Base-by-base conservation (phyloP, 1,140 invertebrate species). In the Mactra quadrangularis region DNA sequence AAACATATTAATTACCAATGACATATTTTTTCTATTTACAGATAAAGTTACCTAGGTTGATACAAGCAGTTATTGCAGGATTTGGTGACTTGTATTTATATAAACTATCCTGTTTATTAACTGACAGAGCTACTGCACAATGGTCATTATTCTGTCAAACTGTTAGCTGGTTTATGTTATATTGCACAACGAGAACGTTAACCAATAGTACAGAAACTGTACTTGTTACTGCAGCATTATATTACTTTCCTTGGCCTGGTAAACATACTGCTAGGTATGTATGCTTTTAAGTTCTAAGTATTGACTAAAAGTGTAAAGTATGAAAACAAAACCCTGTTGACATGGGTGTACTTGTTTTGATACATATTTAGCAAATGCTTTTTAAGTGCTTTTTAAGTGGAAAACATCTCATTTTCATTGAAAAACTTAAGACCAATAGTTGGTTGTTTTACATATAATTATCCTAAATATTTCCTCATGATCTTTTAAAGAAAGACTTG, bases 121-220 rank as follows among this genome's bases (percentile, higher is more conserved):
- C 87, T 79, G 89, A 89, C 52, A 47, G 83, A 68, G 75, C 90
- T 7, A 89, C 86, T 45, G 93, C 92, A 7, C 89, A 89, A 76
- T 94, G 92, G 91, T 90, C 92, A 3, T 79, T 93, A 7, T 78
- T 93, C 7, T 93, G 90, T 89, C 89, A 93, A 62, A 83, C 89
- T 33, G 95, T 95, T 0, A 96, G 96, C 66, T 98, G 97, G 96
- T 99, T 97, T 90, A 96, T 96, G 94, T 96, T 97, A 89, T 99
- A 97, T 91, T 97, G 96, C 59, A 95, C 95, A 0, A 96, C 96
- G 1, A 94, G 98, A 50, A 98, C 97, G 0, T 89, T 99, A 45
- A 95, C 96, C 13, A 99, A 99, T 88, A 96, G 95, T 0, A 91
- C 97, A 75, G 98, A 99, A 94, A 95, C 96, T 47, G 94, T 95